These are phyloP conservation scores for Chymomyza costata DNA, from an alignment of 1,140 invertebrate genomes.

Conservation along the genomic window DNA sequence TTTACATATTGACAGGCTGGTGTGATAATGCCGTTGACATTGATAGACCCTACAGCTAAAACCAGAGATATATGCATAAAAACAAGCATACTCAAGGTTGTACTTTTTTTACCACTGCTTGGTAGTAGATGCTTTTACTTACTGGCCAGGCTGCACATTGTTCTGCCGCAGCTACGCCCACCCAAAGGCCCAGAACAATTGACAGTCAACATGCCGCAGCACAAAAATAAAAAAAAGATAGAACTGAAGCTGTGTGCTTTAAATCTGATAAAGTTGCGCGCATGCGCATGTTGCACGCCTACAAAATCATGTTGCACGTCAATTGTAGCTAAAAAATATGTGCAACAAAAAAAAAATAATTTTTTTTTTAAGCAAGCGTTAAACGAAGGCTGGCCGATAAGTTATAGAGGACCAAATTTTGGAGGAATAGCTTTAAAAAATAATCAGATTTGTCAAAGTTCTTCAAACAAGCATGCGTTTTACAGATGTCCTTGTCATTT, in stretches of 20 bases:
- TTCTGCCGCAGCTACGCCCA: slow-evolving; percentile 57
- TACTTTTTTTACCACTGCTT: slow-evolving; percentile 26
- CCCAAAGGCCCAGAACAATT: slow-evolving; percentile 72
- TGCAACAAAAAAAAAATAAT: no score
- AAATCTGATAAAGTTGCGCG: slow-evolving; percentile 67
- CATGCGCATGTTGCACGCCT: slow-evolving; percentile 75
- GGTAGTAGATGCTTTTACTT: slow-evolving; percentile 19
- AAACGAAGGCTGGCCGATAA: no score
- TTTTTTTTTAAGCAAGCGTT: no score
- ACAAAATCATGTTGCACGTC: slow-evolving; percentile 75
- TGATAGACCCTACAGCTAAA: slow-evolving; percentile 60
- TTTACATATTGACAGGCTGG: slow-evolving; percentile 67
- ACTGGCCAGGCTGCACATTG: slow-evolving; percentile 15
- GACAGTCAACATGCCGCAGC: slow-evolving; percentile 60
- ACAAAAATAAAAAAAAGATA: slow-evolving; percentile 30
- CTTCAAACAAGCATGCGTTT: no score
- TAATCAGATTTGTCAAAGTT: no score
- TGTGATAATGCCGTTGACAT: slow-evolving; percentile 72
- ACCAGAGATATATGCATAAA: slow-evolving; percentile 4
- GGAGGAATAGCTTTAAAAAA: no score
- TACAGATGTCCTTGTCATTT: no score
- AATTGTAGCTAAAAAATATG: slow-evolving; percentile 61
- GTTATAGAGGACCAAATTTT: no score
- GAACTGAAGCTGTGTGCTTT: slow-evolving; percentile 28
- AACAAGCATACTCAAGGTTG: background rate